A percentile compares a stretch with the other conserved stretches of the same genome.
Conservation (phyloP, 1,140 invertebrate genomes). For the Drosophila malerkotliana region DNA sequence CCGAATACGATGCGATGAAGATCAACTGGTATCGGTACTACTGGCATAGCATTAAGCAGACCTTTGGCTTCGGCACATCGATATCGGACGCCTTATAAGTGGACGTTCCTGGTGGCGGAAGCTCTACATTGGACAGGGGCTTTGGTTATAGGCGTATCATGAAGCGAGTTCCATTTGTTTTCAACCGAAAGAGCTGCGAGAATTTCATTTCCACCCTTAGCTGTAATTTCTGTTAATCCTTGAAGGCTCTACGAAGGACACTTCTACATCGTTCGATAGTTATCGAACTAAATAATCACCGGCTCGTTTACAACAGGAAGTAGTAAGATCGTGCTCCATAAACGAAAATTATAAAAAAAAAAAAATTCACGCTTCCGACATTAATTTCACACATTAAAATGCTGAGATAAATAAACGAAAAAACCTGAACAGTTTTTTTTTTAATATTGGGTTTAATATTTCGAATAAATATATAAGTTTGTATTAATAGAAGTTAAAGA, state of each 20-base stretch:
- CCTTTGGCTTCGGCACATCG: constrained; percentile 95
- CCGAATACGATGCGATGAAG: constrained; percentile 91
- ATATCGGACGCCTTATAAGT: constrained; percentile 70
- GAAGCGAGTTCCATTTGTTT: constrained; percentile 34
- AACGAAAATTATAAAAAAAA: constrained; percentile 7
- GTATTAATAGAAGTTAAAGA: not conserved
- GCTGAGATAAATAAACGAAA: constrained; percentile 53
- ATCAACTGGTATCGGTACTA: constrained; percentile 97
- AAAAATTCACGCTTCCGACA: constrained; percentile 40
- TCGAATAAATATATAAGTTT: constrained; percentile 13
- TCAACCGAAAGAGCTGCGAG: constrained; percentile 23
- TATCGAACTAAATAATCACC: constrained; percentile 15
- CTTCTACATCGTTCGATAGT: not conserved
- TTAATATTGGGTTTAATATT: constrained; percentile 18
- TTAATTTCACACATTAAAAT: constrained; percentile 46
- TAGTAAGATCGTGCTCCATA: constrained; percentile 24
- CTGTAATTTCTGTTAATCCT: constrained; percentile 63
- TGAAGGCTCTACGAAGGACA: constrained; percentile 33
- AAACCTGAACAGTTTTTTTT: constrained; percentile 37
- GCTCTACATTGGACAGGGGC: constrained; percentile 13
- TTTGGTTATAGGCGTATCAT: constrained; percentile 20
- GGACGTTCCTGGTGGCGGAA: constrained; percentile 3
- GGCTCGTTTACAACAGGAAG: constrained; percentile 32
- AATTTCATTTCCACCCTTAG: constrained; percentile 55
- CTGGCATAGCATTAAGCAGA: constrained; percentile 95